These are phyloP conservation scores for Pachypanchax playfairii DNA, from an alignment of 2,113 vertebrate genomes.

Conservation along the genomic window DNA sequence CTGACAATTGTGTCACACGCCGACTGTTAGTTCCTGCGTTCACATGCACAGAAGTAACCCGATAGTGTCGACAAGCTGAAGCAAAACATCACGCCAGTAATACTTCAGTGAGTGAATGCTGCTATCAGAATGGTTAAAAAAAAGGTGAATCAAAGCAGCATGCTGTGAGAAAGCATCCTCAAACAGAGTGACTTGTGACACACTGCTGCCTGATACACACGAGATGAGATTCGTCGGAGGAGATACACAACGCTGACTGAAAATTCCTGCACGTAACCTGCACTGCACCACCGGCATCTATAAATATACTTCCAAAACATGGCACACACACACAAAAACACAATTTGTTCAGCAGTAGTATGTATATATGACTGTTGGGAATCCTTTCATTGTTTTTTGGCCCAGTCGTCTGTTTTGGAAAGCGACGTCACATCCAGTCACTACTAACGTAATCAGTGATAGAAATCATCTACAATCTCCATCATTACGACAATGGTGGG, in stretches of 20 bases:
- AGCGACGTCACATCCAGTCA: constrained; percentile 48
- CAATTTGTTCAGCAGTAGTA: not conserved
- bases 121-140: not conserved
- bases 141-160: not conserved
- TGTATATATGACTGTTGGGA: not conserved
- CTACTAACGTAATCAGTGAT: constrained; percentile 46
- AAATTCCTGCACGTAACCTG: not conserved
- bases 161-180: not conserved
- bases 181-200: not conserved
- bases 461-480: constrained; percentile 46
- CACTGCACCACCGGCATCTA: not conserved
- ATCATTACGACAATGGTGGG: constrained; percentile 50
- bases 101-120: not conserved
- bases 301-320: not conserved
- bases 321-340: not conserved
- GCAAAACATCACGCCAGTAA: not conserved
- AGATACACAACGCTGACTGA: not conserved
- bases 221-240: not conserved
- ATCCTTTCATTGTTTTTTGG: constrained; percentile 30
- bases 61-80: not conserved
- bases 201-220: not conserved
- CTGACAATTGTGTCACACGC: not conserved
- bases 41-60: not conserved
- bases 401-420: constrained; percentile 14
- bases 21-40: not conserved